phyloP scores from a whole-genome alignment of 1,140 invertebrate genomes.

The Drosophila truncata region DNA sequence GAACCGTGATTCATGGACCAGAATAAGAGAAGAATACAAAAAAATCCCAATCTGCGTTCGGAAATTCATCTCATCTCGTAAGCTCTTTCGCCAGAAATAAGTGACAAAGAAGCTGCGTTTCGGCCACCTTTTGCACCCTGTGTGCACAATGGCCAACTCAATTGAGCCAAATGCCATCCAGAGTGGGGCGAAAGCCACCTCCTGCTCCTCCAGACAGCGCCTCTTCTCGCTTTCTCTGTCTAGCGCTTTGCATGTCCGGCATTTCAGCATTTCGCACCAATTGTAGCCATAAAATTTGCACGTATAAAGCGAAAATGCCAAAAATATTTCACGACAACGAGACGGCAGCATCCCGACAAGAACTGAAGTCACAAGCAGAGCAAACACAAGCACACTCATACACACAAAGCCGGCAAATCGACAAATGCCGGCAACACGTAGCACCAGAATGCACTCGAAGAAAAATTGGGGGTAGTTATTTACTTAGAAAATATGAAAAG shows the following conservation, averaged over 20 bases:
- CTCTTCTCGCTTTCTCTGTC: background rate
- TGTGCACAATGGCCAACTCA: slow-evolving; percentile 39
- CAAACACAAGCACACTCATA: slow-evolving; percentile 43
- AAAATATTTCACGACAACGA: slow-evolving; percentile 79
- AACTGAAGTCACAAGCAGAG: slow-evolving; percentile 43
- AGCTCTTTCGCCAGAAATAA: slow-evolving; percentile 29
- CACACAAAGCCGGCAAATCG: slow-evolving; percentile 43
- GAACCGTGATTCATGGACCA: slow-evolving; percentile 30
- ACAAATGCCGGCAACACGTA: slow-evolving; percentile 80
- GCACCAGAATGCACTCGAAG: slow-evolving; percentile 19
- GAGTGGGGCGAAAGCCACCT: slow-evolving; percentile 25
- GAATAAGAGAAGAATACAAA: slow-evolving; percentile 3
- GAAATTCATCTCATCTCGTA: slow-evolving; percentile 17
- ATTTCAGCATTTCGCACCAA: slow-evolving; percentile 76
- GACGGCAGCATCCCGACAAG: slow-evolving; percentile 50
- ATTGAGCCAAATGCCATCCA: slow-evolving; percentile 38
- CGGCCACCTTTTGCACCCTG: slow-evolving; percentile 44
- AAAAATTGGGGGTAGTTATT: background rate
- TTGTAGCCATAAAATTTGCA: slow-evolving; percentile 83
- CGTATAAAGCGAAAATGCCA: slow-evolving; percentile 80
- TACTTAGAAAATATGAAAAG: background rate
- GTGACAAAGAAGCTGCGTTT: slow-evolving; percentile 30
- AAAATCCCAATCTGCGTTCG: slow-evolving; percentile 37
- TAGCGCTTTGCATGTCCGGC: slow-evolving; percentile 73
- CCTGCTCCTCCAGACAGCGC: slow-evolving; percentile 41